Evolutionary conservation across 2,888 invertebrate species (phyloP), one percentile per base, ranked within the genome.

Genomic region (Polydrusus cervinus): DNA sequence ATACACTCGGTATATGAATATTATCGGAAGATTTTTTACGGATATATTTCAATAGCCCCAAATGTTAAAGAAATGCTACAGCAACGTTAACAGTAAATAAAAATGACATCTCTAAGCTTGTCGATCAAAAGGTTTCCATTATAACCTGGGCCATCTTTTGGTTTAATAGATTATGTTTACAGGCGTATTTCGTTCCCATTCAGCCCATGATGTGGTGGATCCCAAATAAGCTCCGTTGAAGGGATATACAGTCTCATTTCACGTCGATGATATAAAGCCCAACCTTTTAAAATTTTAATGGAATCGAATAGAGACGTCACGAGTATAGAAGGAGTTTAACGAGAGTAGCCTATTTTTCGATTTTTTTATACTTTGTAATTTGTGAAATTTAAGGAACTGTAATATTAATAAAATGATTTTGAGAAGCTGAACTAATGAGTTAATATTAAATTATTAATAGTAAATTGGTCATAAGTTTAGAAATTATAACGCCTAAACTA

Each of bases 121-220:
- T 60, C 68, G 30, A 60, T 68, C 68, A 68, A 60, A 57, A 60
- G 25, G 68, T 25, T 47, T 61, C 61, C 61, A 51, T 49, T 61
- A 70, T 51, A 70, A 70, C 45, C 30, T 47, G 16, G 25, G 49
- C 69, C 61, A 61, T 61, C 69, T 49, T 60, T 47, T 51, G 55
- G 51, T 61, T 70, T 61, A 70, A 70, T 70, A 51, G 69, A 70
- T 70, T 61, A 70, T 70, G 69, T 70, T 70, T 70, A 51, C 61
- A 70, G 69, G 60, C 61, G 69, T 38, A 70, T 70, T 51, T 51
- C 69, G 60, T 49, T 70, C 61, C 61, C 61, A 49, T 70, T 70
- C 43, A 49, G 40, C 49, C 61, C 60, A 61, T 61, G 61, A 70
- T 70, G 61, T 61, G 49, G 65, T 38, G 61, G 69, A 70, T 70